Conservation (phyloP, 2,797 vertebrate species). For the Propithecus deckenii region DNA sequence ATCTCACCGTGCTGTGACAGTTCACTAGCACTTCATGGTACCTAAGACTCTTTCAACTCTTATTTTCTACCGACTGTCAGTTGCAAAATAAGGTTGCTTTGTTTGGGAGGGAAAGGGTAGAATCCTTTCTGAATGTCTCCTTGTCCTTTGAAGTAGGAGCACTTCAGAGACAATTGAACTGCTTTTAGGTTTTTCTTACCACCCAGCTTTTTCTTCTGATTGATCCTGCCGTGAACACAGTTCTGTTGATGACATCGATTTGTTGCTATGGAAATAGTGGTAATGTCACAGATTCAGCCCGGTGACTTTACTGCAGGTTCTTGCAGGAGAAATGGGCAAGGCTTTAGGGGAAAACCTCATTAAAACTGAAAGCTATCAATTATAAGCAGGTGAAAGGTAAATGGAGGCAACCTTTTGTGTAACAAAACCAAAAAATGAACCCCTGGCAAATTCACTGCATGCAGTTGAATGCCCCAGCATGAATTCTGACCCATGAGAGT, state of each 20-base stretch:
- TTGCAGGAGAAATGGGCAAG: conserved; percentile 72
- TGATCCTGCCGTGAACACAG: conserved; percentile 80
- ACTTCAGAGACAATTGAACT: conserved; percentile 81
- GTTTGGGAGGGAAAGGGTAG: conserved; percentile 69
- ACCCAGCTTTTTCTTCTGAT: conserved; percentile 82
- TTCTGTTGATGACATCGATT: conserved; percentile 83
- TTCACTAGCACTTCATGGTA: conserved; percentile 36
- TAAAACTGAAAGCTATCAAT: conserved; percentile 72
- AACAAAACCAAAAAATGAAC: conserved; percentile 42
- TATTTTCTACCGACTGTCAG: conserved; percentile 60
- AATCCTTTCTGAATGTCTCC: conserved; percentile 69
- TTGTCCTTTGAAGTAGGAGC: conserved; percentile 73
- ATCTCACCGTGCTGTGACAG: conserved; percentile 72
- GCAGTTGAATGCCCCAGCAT: background rate
- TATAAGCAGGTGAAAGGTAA: conserved; percentile 65
- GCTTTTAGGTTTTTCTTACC: conserved; percentile 79
- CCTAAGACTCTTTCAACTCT: conserved; percentile 62
- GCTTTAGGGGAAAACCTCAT: conserved; percentile 75
- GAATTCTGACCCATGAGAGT: background rate
- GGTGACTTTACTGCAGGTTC: conserved; percentile 81
- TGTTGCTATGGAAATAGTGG: conserved; percentile 85
- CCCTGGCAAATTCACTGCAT: background rate
- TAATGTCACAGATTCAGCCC: conserved; percentile 80
- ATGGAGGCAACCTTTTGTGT: conserved; percentile 39
- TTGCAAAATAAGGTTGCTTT: conserved; percentile 73